A percentile compares a stretch with the other conserved stretches of the same genome.
Evolutionary conservation across 2,797 vertebrate species (phyloP).

Genomic region (Halcyon chelicuti): DNA sequence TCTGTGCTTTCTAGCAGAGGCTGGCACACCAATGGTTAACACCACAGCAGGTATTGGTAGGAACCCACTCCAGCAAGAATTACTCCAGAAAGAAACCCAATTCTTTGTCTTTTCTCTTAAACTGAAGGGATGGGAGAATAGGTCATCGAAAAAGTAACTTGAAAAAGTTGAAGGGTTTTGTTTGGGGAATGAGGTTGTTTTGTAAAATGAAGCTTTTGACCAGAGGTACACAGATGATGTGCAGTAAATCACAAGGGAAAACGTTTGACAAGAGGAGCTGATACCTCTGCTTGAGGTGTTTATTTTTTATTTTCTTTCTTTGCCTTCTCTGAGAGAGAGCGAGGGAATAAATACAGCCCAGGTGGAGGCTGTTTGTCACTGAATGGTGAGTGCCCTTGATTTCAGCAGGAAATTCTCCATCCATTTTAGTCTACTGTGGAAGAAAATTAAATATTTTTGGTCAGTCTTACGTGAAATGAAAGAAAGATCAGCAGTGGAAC

Average conservation of each 20-base stretch:
- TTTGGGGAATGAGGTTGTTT: background rate
- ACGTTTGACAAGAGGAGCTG: background rate
- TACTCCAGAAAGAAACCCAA: background rate
- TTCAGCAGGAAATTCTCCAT: background rate
- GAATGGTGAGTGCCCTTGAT: background rate
- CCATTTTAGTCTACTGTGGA: background rate
- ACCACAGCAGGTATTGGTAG: background rate
- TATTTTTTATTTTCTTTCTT: background rate
- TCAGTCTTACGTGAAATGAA: slow-evolving; percentile 9
- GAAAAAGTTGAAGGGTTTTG: background rate
- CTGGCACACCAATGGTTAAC: background rate
- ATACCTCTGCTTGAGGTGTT: background rate
- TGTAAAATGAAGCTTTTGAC: background rate
- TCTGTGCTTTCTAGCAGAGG: background rate
- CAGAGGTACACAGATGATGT: background rate
- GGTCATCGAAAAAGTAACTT: background rate
- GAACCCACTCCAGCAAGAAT: background rate
- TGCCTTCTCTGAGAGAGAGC: background rate
- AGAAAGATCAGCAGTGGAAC: slow-evolving; percentile 7
- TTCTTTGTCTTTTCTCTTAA: background rate
- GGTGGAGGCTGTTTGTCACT: background rate
- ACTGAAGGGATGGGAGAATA: background rate
- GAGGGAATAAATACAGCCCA: background rate
- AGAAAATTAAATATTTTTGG: slow-evolving; percentile 29
- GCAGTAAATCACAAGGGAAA: background rate